Evolutionary conservation across 2,113 vertebrate genomes (phyloP), one percentile per base, ranked within the genome.

Genomic region (Lonchura striata): DNA sequence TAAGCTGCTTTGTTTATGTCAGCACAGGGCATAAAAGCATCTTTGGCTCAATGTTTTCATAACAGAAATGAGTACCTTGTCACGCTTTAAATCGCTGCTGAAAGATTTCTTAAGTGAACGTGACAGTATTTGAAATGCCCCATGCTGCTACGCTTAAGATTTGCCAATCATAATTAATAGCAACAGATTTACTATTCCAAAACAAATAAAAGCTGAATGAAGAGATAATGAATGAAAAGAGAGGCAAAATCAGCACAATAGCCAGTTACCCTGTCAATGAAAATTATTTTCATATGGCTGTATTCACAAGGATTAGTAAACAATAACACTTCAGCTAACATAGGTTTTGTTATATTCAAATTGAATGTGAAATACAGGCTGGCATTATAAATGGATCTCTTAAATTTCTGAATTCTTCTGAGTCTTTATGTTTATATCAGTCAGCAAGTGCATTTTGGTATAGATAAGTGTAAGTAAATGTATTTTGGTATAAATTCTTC

Each of bases 251-350:
- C 94, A 83, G 60, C 75, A 92, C 89, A 95, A 79, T 77, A 94
- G 80, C 72, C 93, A 78, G 95, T 94, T 94, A 96, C 71, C 74
- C 93, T 98, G 96, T 97, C 98, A 97, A 56, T 95, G 81, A 86
- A 97, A 97, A 98, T 98, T 92, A 98, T 66, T 96, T 96, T 95
- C 85, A 70, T 95, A 96, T 94, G 64, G 56, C 57, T 88, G 52
- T 83, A 77, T 96, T 96, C 92, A 96, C 79, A 82, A 92, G 54
- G 82, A 84, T 96, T 95, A 95, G 96, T 96, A 97, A 98, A 97
- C 95, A 97, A 46, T 92, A 97, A 88, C 3, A 17, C 46, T 90
- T 94, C 78, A 92, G 89, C 80, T 96, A 97, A 95, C 93, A 90
- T 4, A 64, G 69, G 85, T 95, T 97, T 91, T 88, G 30, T 92